Base-by-base conservation (phyloP, 2,888 invertebrate species). In the Tromatobia lineatoria region DNA sequence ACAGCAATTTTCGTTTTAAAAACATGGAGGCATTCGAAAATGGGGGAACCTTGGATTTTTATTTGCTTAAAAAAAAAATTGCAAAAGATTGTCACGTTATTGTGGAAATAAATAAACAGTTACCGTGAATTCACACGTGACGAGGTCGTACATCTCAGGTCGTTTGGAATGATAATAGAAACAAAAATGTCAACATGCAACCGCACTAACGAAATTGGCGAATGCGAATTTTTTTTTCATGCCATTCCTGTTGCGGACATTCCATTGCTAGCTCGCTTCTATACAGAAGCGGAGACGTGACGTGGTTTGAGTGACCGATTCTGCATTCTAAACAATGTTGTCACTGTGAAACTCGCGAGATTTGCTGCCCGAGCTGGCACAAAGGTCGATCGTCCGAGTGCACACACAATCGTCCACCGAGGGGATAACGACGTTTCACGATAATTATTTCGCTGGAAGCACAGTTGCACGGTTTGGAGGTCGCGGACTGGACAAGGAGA, bases 381-480 rank as follows among this genome's bases (percentile, higher is more conserved):
- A 84, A 77, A 84, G 69, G 52, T 34, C 50, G 20, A 73, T 54
- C 54, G 78, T 20, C 67, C 45, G 76, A 76, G 70, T 59, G 74
- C 71, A 67, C 52, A n/a, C 69, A 80, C 50, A 61, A 47, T 78
- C 77, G 78, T 54, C 71, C 67, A 80, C 71, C 86, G 78, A 83
- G 78, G 64, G 78, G 80, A 76, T 86, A 86, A 85, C 86, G 80
- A 86, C 61, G 86, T 82, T 86, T 80, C 85, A 64, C 86, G 78
- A 86, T 83, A 86, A 86, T 86, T 85, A 86, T 86, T 83, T 82
- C 76, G 73, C 69, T 80, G 70, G 59, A 42, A 59, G 61, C 64
- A 54, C 61, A 77, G 66, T 66, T 61, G 66, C n/a, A 38, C 61
- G 64, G 59, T 50, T 73, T 42, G 66, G 20, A 52, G 50, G 45